Evolutionary conservation across 2,888 invertebrate species (phyloP), one percentile per base, ranked within the genome.

Genomic region (Papilio demoleus): DNA sequence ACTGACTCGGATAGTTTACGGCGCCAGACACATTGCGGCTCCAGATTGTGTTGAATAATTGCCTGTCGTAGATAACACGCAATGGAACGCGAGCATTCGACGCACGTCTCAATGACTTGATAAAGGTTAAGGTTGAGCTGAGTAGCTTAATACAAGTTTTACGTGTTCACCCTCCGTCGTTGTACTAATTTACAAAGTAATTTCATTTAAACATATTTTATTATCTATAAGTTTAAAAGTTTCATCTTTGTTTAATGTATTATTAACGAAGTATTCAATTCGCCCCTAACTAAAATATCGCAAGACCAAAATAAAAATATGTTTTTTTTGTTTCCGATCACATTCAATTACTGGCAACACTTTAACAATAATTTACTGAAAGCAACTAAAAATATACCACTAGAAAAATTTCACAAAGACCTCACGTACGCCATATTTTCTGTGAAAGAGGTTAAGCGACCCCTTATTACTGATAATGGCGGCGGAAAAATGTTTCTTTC

Each of bases 31-130:
- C 19, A 27, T 58, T 58, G 58, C 40, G 58, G 65, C 40, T 42
- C 42, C 40, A 56, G 40, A 31, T 65, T 65, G 42, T 17, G 58
- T 58, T 65, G 65, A 56, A 56, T 65, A 58, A 65, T 31, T 22
- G n/a, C 50, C 56, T 17, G 31, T 56, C 40, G 4, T 31, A 53
- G 42, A 65, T 42, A 34, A 11, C 65, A 65, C 65, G 65, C 65
- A 58, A 56, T 56, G 53, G 53, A 56, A 56, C 11, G n/a, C 9
- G 31, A 17, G 31, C 31, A 56, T 45, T 62, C 31, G 31, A 17
- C 27, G 45, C 14, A 34, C 62, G n/a, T n/a, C n/a, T n/a, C n/a
- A 56, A 31, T 31, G 31, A 56, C 31, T 53, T 53, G 53, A 27
- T 53, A 27, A 53, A 53, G 14, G 14, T 40, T 53, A 53, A 53